These are phyloP conservation scores for Torymus aiolomorphi DNA, from an alignment of 2,888 invertebrate genomes.

Conservation along the genomic window DNA sequence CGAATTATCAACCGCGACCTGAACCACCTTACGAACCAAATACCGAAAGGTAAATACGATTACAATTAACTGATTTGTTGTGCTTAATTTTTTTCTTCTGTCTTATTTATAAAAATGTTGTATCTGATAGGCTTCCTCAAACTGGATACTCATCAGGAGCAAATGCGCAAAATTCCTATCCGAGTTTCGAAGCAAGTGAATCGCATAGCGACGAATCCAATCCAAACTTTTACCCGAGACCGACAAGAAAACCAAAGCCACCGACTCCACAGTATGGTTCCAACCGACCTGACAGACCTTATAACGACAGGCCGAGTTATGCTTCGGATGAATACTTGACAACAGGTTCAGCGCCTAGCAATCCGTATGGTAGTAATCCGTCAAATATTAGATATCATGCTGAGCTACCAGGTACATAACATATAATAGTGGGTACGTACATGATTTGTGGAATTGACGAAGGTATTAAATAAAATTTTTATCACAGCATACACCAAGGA, in stretches of 20 bases:
- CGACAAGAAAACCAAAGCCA: constrained; percentile 16
- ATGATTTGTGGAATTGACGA: no score
- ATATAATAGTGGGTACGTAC: no score
- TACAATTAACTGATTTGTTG: background rate
- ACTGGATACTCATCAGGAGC: constrained; percentile 1
- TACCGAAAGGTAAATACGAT: constrained; percentile 38
- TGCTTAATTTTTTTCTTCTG: background rate
- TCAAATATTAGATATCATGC: no score
- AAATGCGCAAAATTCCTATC: constrained; percentile 21
- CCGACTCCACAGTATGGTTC: constrained; percentile 3
- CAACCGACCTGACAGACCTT: background rate
- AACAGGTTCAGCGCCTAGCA: no score
- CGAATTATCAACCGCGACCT: background rate
- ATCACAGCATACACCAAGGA: no score
- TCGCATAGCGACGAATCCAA: constrained; percentile 26
- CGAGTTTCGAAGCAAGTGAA: constrained; percentile 36
- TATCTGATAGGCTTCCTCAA: constrained; percentile 2
- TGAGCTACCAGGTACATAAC: no score
- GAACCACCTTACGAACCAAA: constrained; percentile 18
- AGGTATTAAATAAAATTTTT: no score
- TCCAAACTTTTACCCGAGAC: constrained; percentile 11
- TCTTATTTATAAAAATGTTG: background rate
- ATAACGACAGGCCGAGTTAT: no score
- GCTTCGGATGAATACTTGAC: no score
- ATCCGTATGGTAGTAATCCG: no score